A percentile compares a stretch with the other conserved stretches of the same genome.
Evolutionary conservation across 1,140 invertebrate genomes (phyloP).

Genomic region (Lerema accius): DNA sequence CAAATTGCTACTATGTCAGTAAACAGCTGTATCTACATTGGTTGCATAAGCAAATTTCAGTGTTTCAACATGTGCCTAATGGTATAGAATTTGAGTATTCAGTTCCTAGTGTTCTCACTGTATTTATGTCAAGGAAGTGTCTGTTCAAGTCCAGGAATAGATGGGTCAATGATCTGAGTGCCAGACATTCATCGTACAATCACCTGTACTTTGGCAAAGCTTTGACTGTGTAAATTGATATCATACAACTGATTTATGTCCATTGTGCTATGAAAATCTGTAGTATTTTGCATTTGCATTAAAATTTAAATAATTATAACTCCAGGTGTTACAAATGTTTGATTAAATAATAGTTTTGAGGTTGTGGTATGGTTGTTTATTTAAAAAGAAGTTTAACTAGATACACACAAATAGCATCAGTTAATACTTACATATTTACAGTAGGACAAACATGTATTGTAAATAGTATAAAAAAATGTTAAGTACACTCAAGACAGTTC

Average conservation of each 20-base stretch:
- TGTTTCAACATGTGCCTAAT: not conserved
- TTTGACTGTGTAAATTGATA: slow-evolving; percentile 38
- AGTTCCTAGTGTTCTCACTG: slow-evolving; percentile 16
- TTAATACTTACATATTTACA: slow-evolving; percentile 46
- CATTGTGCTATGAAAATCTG: not conserved
- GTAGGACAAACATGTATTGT: slow-evolving; percentile 38
- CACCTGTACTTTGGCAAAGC: slow-evolving; percentile 46
- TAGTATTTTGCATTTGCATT: not conserved
- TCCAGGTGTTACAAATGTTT: slow-evolving; percentile 6
- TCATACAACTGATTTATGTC: not conserved
- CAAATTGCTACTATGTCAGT: not conserved
- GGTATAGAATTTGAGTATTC: not conserved
- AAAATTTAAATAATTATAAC: not conserved
- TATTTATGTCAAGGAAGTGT: slow-evolving; percentile 42
- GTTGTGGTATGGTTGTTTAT: slow-evolving; percentile 29
- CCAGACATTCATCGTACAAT: slow-evolving; percentile 35
- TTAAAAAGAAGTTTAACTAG: slow-evolving; percentile 24
- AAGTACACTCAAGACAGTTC: slow-evolving; percentile 41
- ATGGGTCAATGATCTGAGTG: slow-evolving; percentile 41
- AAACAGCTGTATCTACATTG: not conserved
- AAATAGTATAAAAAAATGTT: slow-evolving; percentile 37
- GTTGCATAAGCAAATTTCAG: not conserved
- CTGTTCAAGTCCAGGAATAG: slow-evolving; percentile 45
- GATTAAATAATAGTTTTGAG: slow-evolving; percentile 28
- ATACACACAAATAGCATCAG: slow-evolving; percentile 39